Base-by-base conservation (phyloP, 2,888 invertebrate species). In the Andricus quercusramuli region DNA sequence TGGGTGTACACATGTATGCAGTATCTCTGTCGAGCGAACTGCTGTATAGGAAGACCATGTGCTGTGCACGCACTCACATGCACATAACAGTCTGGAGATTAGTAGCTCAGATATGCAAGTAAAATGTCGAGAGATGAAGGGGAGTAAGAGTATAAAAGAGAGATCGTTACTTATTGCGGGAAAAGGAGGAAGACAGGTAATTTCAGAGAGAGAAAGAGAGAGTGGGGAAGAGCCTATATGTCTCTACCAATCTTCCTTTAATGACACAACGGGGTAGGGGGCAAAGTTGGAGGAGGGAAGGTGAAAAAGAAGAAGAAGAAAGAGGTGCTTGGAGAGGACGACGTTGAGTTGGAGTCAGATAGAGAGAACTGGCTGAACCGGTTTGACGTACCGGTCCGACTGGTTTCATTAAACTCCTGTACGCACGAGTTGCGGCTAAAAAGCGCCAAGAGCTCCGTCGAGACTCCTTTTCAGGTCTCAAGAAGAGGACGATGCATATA, bases 341-440 rank as follows among this genome's bases (percentile, higher is more conserved):
- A 83, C 80, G 83, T 78, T 3, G 17, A 17, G 15, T 13, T 47
- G 13, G 17, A 4, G 47, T 15, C 81, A 83, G 83, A 83, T 82
- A 82, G 81, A 83, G 83, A 85, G 88, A 90, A 90, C 89, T 88
- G 82, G 90, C 85, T 81, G 83, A 87, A 90, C 91, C 90, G 91
- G 91, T 91, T 91, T 87, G 85, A 86, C 86, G 87, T 82, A 65
- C 86, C 86, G 85, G 87, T 85, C 83, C 82, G 88, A 88, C 90
- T 88, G 88, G 89, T 91, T 91, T 91, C 90, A 89, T 91, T 90
- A 91, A 91, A 91, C 89, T 86, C 87, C 90, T 86, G 86, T 89
- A 78, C 82, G 81, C 84, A 83, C 78, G 78, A 78, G 32, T 51
- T 74, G 51, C 56, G 70, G 29, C 70, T 74, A 78, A 81, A 78